Percentiles rank a stretch among this genome's conserved stretches.
Evolutionary conservation across 1,140 invertebrate species (phyloP).

Genomic region (Dendroctonus ponderosae): DNA sequence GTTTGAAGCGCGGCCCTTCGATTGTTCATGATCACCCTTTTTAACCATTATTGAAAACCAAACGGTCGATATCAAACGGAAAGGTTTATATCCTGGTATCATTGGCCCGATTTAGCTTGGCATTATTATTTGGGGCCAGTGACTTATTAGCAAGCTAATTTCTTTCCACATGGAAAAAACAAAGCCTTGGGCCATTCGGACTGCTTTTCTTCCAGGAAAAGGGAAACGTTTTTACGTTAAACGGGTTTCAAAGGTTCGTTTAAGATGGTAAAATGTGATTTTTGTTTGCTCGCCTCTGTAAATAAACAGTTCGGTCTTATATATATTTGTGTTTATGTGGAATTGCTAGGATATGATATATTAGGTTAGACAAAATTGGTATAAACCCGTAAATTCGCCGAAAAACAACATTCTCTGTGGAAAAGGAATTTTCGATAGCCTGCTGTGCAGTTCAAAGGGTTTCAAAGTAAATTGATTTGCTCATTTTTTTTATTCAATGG

Average conservation of each 20-base stretch:
- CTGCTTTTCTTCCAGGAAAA: neutral
- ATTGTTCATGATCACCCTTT: too few relatives aligned
- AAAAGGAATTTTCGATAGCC: neutral
- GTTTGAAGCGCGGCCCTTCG: too few relatives aligned
- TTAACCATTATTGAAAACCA: too few relatives aligned
- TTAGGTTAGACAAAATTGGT: constrained; percentile 3
- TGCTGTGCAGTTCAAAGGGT: too few relatives aligned
- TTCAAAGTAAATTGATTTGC: too few relatives aligned
- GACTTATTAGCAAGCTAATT: constrained; percentile 18
- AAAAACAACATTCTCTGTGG: neutral
- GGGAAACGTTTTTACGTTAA: constrained; percentile 8
- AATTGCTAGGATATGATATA: neutral
- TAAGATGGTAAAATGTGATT: constrained; percentile 10
- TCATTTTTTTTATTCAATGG: too few relatives aligned
- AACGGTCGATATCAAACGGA: constrained; percentile 25
- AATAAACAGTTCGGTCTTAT: constrained; percentile 5
- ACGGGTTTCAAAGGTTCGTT: constrained; percentile 12
- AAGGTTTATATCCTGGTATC: constrained; percentile 28
- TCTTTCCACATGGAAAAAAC: constrained; percentile 1
- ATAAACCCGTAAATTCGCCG: neutral
- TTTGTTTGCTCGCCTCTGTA: constrained; percentile 13
- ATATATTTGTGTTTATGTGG: constrained; percentile 5
- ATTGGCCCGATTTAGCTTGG: constrained; percentile 22
- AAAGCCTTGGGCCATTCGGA: neutral
- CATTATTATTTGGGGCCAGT: constrained; percentile 14